Conservation (phyloP, 2,888 invertebrate species). For the Eilema caniola region DNA sequence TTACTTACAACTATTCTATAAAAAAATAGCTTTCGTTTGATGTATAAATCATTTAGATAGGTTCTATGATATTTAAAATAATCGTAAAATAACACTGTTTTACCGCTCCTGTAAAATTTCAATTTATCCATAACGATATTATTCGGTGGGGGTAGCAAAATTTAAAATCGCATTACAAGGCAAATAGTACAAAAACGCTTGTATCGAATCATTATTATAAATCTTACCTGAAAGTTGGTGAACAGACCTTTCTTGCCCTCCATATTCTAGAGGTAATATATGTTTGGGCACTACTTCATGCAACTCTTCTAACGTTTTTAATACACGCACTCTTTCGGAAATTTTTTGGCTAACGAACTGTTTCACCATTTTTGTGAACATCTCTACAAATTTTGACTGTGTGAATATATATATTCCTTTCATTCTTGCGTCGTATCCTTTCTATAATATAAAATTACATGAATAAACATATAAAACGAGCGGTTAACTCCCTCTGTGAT, state of each 20-base stretch:
- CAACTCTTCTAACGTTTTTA: conserved; percentile 48
- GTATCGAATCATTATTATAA: not conserved
- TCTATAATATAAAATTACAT: conserved; percentile 42
- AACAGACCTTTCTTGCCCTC: conserved; percentile 54
- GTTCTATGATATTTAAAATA: no score
- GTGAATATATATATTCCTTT: conserved; percentile 57
- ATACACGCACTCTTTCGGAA: conserved; percentile 47
- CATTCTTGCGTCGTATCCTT: conserved; percentile 56
- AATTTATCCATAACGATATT: no score
- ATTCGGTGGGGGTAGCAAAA: no score
- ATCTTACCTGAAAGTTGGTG: conserved; percentile 20
- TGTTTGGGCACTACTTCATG: conserved; percentile 49
- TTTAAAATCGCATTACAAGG: no score
- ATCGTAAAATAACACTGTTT: no score
- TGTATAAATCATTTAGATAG: no score
- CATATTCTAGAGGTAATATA: conserved; percentile 56
- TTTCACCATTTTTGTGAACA: conserved; percentile 56
- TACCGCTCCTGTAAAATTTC: no score
- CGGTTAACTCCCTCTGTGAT: no score
- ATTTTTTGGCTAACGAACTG: conserved; percentile 58
- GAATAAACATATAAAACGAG: not conserved
- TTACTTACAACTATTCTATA: no score
- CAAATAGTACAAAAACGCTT: no score
- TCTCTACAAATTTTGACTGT: conserved; percentile 57
- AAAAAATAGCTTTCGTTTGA: no score